A percentile compares a stretch with the other conserved stretches of the same genome.
phyloP scores from a whole-genome alignment of 2,113 vertebrate genomes.

The Hiodon tergisus region DNA sequence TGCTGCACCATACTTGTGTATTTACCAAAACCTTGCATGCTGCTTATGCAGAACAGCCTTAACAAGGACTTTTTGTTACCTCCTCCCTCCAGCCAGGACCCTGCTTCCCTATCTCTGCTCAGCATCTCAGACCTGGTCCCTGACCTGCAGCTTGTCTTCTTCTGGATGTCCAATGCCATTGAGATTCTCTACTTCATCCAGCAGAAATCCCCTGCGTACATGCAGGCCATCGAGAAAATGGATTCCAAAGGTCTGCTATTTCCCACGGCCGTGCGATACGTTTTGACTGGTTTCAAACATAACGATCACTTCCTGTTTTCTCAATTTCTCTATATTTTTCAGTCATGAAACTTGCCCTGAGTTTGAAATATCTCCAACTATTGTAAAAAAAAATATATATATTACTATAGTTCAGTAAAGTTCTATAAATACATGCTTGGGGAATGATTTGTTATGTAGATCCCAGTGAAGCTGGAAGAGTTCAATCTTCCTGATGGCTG shows the following conservation, averaged over 20 bases:
- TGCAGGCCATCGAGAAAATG: slow-evolving; percentile 80
- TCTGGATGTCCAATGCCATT: slow-evolving; percentile 95
- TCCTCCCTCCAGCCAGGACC: slow-evolving; percentile 75
- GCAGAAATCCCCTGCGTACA: slow-evolving; percentile 82
- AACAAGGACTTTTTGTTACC: not conserved
- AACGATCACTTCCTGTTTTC: no score
- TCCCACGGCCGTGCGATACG: not conserved
- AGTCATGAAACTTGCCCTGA: not conserved
- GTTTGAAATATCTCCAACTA: no score
- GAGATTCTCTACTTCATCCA: slow-evolving; percentile 93
- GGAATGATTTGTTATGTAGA: slow-evolving; percentile 7
- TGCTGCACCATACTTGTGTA: not conserved
- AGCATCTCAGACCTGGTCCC: slow-evolving; percentile 79
- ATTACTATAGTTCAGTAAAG: not conserved
- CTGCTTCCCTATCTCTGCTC: slow-evolving; percentile 67
- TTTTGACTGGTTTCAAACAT: not conserved
- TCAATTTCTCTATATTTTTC: not conserved
- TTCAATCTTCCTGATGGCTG: not conserved
- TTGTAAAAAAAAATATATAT: no score
- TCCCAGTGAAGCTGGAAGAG: not conserved
- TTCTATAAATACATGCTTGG: slow-evolving; percentile 15
- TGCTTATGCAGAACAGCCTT: not conserved
- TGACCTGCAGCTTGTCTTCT: slow-evolving; percentile 84
- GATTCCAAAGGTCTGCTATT: slow-evolving; percentile 60
- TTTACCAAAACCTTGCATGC: not conserved